Conservation (phyloP, 2,113 vertebrate genomes). For the Toxotes jaculatrix region DNA sequence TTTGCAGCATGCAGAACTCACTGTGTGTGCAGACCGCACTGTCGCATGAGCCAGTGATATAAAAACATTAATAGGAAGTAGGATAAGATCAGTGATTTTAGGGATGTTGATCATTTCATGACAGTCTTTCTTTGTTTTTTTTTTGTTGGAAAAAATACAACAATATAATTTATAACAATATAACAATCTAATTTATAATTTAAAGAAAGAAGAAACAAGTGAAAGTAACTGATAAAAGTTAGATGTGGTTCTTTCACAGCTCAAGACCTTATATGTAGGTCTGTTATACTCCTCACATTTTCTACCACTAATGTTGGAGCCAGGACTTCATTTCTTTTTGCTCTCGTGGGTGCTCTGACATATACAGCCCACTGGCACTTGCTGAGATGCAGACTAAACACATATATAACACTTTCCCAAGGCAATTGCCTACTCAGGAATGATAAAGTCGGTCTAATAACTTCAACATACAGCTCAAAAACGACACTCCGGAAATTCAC, state of each 20-base stretch:
- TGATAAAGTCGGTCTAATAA: constrained; percentile 53
- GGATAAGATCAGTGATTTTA: constrained; percentile 3
- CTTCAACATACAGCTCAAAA: constrained; percentile 30
- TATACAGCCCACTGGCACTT: constrained; percentile 9
- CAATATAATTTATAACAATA: neutral
- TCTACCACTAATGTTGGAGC: constrained; percentile 13
- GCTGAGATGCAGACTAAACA: constrained; percentile 23
- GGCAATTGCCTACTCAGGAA: constrained; percentile 38
- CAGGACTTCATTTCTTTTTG: constrained; percentile 19
- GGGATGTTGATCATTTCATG: constrained; percentile 18
- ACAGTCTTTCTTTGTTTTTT: neutral
- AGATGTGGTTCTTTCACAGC: neutral
- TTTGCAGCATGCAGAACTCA: constrained; percentile 43
- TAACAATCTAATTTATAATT: neutral
- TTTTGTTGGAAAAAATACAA: too few relatives aligned
- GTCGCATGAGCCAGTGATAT: constrained; percentile 20
- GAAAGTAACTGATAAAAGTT: neutral
- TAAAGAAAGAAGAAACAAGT: neutral
- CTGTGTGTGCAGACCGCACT: constrained; percentile 39
- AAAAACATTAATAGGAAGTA: constrained; percentile 32
- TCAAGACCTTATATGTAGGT: neutral
- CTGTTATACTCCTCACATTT: constrained; percentile 4
- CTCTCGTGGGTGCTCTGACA: constrained; percentile 13
- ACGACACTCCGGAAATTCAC: constrained; percentile 51
- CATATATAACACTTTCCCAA: constrained; percentile 46